These are phyloP conservation scores for Ochotona curzoniae DNA, from an alignment of 2,113 vertebrate genomes.

Conservation along the genomic window DNA sequence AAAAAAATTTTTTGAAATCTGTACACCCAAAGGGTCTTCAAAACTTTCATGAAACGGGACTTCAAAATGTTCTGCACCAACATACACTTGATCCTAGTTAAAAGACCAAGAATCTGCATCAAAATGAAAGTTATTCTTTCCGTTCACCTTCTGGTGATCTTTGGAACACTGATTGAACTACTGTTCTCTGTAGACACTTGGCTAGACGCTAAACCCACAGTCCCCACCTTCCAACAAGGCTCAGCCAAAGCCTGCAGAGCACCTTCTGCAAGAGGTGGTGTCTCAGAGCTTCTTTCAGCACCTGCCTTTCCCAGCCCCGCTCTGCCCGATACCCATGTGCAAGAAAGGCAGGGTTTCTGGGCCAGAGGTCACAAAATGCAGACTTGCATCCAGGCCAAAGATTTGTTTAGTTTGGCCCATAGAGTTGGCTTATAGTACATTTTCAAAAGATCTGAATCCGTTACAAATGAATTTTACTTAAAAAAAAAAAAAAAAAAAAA, in stretches of 20 bases:
- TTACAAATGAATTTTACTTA: slow-evolving; percentile 34
- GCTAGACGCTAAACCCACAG: neutral
- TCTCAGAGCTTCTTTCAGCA: neutral
- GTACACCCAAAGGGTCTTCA: too few species aligned
- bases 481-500: neutral
- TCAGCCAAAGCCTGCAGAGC: neutral
- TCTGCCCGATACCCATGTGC: too few species aligned
- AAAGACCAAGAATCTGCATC: too few species aligned
- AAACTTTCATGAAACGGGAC: too few species aligned
- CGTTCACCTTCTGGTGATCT: too few species aligned
- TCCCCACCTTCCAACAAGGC: neutral
- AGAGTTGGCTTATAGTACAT: neutral
- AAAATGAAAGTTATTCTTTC: too few species aligned
- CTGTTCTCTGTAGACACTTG: neutral
- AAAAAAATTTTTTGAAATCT: too few species aligned
- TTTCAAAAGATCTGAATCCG: slow-evolving; percentile 5
- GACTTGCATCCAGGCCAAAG: neutral
- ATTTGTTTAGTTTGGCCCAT: neutral
- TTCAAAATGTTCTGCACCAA: too few species aligned
- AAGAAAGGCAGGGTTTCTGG: neutral
- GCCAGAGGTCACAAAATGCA: neutral
- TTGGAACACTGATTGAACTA: neutral
- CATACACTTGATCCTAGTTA: too few species aligned
- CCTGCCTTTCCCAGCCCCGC: neutral
- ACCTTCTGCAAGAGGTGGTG: neutral